Conservation (phyloP, 2,888 invertebrate genomes). For the Strigamia crassipes region DNA sequence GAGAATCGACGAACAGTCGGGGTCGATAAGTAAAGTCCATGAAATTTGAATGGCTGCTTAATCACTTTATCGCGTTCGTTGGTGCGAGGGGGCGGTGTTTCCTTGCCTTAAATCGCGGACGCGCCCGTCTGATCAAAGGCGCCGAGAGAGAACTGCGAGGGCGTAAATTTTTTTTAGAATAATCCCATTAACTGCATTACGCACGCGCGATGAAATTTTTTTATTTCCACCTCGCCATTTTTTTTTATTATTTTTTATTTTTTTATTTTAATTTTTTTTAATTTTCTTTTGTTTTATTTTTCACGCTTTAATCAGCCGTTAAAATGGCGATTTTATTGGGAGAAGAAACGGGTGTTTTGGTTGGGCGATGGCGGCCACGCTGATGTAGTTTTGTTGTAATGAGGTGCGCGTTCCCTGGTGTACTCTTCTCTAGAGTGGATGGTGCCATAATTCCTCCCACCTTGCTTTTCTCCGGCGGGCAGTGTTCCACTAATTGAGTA, state of each 20-base stretch:
- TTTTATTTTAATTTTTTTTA: too few species aligned
- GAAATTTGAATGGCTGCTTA: conserved; percentile 39
- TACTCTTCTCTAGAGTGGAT: not conserved
- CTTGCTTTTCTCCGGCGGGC: not conserved
- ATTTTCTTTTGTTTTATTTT: too few species aligned
- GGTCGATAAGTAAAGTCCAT: conserved; percentile 4
- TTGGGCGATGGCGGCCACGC: conserved; percentile 6
- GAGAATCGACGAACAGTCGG: not conserved
- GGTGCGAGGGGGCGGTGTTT: not conserved
- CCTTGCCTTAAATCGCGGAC: conserved; percentile 1
- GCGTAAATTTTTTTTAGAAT: conserved; percentile 39
- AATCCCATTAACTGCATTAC: not conserved
- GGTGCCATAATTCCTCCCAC: not conserved
- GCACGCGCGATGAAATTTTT: not conserved
- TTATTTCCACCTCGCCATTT: too few species aligned
- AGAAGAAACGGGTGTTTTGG: too few species aligned
- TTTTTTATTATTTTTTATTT: not conserved
- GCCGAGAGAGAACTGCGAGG: conserved; percentile 1
- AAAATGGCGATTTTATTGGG: too few species aligned
- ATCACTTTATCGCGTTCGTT: conserved; percentile 24
- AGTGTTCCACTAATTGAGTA: not conserved
- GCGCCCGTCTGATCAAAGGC: conserved; percentile 37
- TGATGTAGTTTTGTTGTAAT: not conserved
- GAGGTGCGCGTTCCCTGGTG: not conserved
- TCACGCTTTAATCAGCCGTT: too few species aligned